A percentile compares a stretch with the other conserved stretches of the same genome.
Evolutionary conservation across 2,888 invertebrate genomes (phyloP).

Genomic region (Lucinisca nassula): DNA sequence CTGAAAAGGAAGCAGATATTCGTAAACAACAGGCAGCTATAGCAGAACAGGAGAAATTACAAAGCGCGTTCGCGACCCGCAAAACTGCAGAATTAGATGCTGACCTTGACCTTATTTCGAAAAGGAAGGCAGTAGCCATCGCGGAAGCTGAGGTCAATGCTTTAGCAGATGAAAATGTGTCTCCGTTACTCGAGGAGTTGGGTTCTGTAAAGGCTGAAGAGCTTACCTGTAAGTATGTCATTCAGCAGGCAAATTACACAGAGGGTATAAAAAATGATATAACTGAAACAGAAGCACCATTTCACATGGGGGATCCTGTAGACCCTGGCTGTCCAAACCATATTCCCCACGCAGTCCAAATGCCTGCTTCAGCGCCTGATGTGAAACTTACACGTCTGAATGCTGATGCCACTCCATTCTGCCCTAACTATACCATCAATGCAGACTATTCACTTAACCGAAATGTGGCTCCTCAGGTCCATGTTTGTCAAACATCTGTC

Average conservation of each 20-base stretch:
- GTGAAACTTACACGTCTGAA: not conserved
- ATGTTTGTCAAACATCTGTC: not conserved
- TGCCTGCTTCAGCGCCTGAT: not conserved
- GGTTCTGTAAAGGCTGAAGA: not conserved
- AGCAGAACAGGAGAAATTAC: conserved; percentile 1
- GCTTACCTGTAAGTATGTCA: not conserved
- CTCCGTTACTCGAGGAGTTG: not conserved
- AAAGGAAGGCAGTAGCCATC: conserved; percentile 20
- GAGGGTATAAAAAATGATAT: not conserved
- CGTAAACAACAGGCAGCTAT: conserved; percentile 17
- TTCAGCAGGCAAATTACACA: not conserved
- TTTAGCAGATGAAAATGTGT: not conserved
- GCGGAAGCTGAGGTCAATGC: conserved; percentile 27
- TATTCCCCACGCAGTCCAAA: not conserved
- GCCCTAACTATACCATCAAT: not conserved
- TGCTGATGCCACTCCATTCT: not conserved
- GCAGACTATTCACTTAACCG: too few relatives aligned
- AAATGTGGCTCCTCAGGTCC: too few relatives aligned
- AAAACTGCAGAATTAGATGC: conserved; percentile 22
- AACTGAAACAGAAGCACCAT: not conserved
- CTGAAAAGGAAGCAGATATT: conserved; percentile 24
- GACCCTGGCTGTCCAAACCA: not conserved
- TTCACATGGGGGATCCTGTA: not conserved
- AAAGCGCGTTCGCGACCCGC: not conserved
- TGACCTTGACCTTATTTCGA: conserved; percentile 19